A percentile compares a stretch with the other conserved stretches of the same genome.
Conservation (phyloP, 2,113 vertebrate species). For the Empidonax alnorum region DNA sequence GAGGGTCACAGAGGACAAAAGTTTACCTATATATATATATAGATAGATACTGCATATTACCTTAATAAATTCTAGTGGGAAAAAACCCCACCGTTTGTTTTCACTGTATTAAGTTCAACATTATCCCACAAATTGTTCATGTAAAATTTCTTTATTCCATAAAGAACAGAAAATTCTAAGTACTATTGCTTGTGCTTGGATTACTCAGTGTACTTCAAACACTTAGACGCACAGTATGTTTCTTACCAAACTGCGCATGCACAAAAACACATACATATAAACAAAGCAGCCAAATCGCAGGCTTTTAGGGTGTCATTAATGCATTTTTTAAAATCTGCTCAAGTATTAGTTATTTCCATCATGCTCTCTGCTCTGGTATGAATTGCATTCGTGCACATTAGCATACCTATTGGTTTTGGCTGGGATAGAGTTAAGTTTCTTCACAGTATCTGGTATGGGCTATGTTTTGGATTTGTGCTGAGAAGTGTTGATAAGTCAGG, state of each 20-base stretch:
- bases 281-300: neutral
- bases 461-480: neutral
- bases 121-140: constrained; percentile 15
- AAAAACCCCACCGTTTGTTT: neutral
- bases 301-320: neutral
- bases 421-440: neutral
- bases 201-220: neutral
- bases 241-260: neutral
- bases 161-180: neutral
- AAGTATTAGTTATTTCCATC: neutral
- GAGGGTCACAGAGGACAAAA: neutral
- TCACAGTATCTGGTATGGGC: neutral
- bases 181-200: neutral
- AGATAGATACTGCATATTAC: neutral
- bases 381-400: neutral
- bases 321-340: neutral
- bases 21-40: neutral
- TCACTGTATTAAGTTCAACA: neutral
- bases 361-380: neutral
- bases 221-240: neutral
- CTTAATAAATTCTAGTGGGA: neutral
- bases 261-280: neutral
- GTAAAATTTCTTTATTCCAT: neutral
- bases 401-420: neutral
- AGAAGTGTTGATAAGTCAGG: neutral